Base-by-base conservation (phyloP, 2,888 invertebrate genomes). In the Junonia oenone region DNA sequence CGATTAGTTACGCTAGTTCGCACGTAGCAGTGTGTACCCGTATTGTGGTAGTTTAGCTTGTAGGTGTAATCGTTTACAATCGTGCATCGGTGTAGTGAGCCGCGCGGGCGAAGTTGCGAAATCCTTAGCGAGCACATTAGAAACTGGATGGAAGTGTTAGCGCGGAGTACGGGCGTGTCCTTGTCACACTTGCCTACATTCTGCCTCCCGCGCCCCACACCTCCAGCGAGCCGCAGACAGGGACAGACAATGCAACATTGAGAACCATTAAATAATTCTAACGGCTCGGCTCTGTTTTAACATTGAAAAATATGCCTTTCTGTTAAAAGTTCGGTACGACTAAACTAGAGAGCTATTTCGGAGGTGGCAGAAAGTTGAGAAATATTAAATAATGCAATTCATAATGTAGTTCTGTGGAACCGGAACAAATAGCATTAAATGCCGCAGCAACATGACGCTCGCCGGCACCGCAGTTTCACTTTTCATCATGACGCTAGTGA, bases 151-250 rank as follows among this genome's bases (percentile, higher is more conserved):
- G 89, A 86, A 88, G 85, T 87, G 83, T 82, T 87, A 81, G 83
- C 81, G 78, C 82, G 78, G 78, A 81, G 88, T 88, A 86, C 89
- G 85, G 86, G 89, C 84, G 86, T 88, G 89, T 88, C 89, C 89
- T 90, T 90, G 89, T 89, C 89, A 89, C 88, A 88, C 80, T 90
- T 90, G 89, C 89, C 89, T 88, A 89, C 89, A 90, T 90, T 89
- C 85, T 83, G 79, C 75, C 79, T 76, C 73, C 72, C 78, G 70
- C 79, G 78, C 75, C 81, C 76, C 81, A 72, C 81, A 63, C 78
- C 72, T 67, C 75, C 72, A 68, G 69, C 73, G 67, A 71, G 65
- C 75, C 78, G 71, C 73, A 70, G 75, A 75, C 74, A 78, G 78
- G 76, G 81, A 82, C 79, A 82, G 79, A 87, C 83, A 88, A 87